These are phyloP conservation scores for Cyrtonyx montezumae DNA, from an alignment of 2,113 vertebrate genomes.

Conservation along the genomic window DNA sequence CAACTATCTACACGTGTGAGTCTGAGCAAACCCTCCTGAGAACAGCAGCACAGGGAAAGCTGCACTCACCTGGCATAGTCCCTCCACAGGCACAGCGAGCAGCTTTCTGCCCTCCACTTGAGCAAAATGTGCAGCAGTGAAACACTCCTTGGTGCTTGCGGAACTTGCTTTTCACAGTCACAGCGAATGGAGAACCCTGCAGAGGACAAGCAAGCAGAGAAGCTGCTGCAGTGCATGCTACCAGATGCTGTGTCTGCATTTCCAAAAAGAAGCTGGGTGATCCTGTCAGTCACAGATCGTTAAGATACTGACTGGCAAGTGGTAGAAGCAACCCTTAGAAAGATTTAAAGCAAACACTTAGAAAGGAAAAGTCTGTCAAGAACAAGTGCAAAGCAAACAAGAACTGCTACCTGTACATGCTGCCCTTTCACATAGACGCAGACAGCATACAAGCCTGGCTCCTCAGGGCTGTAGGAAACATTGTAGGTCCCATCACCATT, in stretches of 20 bases:
- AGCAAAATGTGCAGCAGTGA: constrained; percentile 96
- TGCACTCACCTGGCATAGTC: constrained; percentile 89
- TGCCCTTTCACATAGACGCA: constrained; percentile 86
- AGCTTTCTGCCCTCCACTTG: constrained; percentile 89
- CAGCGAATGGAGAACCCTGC: constrained; percentile 88
- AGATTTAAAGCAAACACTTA: background rate
- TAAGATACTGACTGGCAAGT: background rate
- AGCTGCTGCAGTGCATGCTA: background rate
- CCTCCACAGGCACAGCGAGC: constrained; percentile 89
- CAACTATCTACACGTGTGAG: background rate
- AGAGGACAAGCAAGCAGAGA: constrained; percentile 34
- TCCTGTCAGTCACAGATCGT: background rate
- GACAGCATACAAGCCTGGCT: constrained; percentile 82
- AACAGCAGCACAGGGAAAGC: background rate
- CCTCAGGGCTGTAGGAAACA: constrained; percentile 84
- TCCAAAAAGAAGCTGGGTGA: background rate
- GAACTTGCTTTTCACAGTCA: constrained; percentile 82
- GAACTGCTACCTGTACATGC: constrained; percentile 84
- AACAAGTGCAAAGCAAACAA: background rate
- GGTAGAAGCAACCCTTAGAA: background rate
- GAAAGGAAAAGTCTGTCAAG: background rate
- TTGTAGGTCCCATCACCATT: constrained; percentile 87
- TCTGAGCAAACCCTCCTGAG: background rate
- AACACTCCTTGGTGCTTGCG: constrained; percentile 84
- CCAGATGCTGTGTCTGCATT: background rate